Percentiles rank a stretch among this genome's conserved stretches.
Conservation (phyloP, 1,140 invertebrate species). For the Drosophila setifemur region DNA sequence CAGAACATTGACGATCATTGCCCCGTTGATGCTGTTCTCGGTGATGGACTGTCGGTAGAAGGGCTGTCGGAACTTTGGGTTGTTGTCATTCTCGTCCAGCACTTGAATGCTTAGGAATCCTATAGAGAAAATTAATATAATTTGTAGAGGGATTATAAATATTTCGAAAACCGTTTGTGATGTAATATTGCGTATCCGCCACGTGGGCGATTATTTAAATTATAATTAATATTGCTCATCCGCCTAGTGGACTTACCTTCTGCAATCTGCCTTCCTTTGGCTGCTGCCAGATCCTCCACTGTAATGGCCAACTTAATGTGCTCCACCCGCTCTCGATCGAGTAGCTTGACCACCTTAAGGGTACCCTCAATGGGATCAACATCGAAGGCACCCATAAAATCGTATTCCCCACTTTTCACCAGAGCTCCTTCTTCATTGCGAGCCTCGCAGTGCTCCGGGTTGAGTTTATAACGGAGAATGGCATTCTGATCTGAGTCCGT, state of each 20-base stretch:
- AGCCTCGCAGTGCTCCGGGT: slow-evolving; percentile 88
- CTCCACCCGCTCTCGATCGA: slow-evolving; percentile 94
- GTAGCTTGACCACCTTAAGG: slow-evolving; percentile 85
- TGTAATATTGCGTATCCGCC: no score
- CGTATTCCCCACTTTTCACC: slow-evolving; percentile 88
- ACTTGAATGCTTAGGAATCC: slow-evolving; percentile 90
- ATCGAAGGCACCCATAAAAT: slow-evolving; percentile 88
- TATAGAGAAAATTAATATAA: slow-evolving; percentile 43
- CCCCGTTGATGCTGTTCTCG: slow-evolving; percentile 94
- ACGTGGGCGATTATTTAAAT: no score
- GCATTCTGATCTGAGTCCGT: slow-evolving; percentile 91
- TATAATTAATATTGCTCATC: neutral
- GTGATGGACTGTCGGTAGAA: slow-evolving; percentile 91
- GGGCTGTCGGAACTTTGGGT: slow-evolving; percentile 91
- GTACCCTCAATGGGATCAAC: slow-evolving; percentile 90
- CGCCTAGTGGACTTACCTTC: slow-evolving; percentile 83
- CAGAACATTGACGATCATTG: slow-evolving; percentile 90
- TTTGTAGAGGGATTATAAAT: no score
- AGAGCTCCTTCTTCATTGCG: slow-evolving; percentile 90
- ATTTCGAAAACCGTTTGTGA: no score
- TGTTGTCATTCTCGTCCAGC: slow-evolving; percentile 95
- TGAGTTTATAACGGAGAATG: slow-evolving; percentile 89
- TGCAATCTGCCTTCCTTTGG: slow-evolving; percentile 88
- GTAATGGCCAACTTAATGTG: slow-evolving; percentile 88
- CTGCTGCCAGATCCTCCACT: slow-evolving; percentile 93